phyloP scores from a whole-genome alignment of 1,140 invertebrate genomes.

The Homalodisca vitripennis region DNA sequence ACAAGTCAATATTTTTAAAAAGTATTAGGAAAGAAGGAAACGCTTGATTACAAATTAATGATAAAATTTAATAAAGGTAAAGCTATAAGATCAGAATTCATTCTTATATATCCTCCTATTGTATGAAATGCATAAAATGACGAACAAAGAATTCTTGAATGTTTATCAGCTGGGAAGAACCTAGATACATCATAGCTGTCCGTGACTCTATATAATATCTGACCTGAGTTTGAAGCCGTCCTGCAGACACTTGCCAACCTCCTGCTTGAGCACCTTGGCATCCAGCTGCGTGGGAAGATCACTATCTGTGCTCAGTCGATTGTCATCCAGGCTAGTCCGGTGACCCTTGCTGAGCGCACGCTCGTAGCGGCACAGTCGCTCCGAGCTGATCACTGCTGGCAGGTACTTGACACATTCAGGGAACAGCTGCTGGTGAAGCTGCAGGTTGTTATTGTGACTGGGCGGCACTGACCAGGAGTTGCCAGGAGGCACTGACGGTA shows the following conservation, averaged over 20 bases:
- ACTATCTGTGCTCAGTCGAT: neutral
- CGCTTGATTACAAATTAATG: no score
- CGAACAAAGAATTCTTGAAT: no score
- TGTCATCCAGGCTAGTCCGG: conserved; percentile 42
- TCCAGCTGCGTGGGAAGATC: conserved; percentile 19
- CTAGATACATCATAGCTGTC: conserved; percentile 7
- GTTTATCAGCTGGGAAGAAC: no score
- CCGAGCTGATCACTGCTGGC: conserved; percentile 29
- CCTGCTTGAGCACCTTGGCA: conserved; percentile 32
- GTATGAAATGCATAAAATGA: no score
- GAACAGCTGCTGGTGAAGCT: conserved; percentile 75
- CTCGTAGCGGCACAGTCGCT: conserved; percentile 55
- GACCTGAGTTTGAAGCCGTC: conserved; percentile 58
- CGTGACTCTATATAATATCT: conserved; percentile 25
- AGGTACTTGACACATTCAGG: conserved; percentile 51
- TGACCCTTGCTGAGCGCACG: conserved; percentile 58
- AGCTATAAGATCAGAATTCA: no score
- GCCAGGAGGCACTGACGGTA: conserved; percentile 50
- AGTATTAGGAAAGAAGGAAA: no score
- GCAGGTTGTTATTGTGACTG: conserved; percentile 76
- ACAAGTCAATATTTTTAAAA: no score
- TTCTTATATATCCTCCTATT: no score
- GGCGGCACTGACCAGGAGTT: conserved; percentile 10
- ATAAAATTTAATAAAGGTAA: no score
- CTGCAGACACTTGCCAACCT: conserved; percentile 51